These are phyloP conservation scores for Unio pictorum DNA, from an alignment of 2,888 invertebrate species.

Conservation along the genomic window DNA sequence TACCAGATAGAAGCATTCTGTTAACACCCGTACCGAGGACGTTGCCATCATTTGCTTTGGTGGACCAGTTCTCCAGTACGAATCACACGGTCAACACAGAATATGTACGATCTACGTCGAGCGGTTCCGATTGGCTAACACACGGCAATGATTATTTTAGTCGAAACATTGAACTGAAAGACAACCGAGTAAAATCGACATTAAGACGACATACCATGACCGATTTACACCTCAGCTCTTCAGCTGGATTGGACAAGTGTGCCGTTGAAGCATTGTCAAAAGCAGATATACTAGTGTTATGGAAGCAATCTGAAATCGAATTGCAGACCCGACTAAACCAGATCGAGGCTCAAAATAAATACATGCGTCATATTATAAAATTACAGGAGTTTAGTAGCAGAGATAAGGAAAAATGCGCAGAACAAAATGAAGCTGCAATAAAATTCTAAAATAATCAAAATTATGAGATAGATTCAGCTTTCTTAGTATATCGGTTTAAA, in stretches of 20 bases:
- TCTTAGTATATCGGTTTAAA: no score
- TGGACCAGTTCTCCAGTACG: neutral
- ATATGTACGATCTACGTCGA: no score
- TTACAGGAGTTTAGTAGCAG: constrained; percentile 12
- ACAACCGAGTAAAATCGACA: constrained; percentile 59
- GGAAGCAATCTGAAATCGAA: constrained; percentile 85
- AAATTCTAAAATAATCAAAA: no score
- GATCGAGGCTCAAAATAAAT: constrained; percentile 37
- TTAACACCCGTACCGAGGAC: neutral
- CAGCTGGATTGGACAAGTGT: constrained; percentile 48
- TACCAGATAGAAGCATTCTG: no score
- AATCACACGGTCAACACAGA: no score
- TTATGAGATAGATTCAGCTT: no score
- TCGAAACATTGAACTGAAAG: constrained; percentile 28
- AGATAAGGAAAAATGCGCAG: neutral
- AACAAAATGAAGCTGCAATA: no score
- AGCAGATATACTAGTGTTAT: constrained; percentile 83
- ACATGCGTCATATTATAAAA: constrained; percentile 25
- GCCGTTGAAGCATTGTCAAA: constrained; percentile 77
- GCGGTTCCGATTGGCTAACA: neutral
- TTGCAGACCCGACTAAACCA: constrained; percentile 79
- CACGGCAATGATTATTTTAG: neutral
- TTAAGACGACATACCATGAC: constrained; percentile 56
- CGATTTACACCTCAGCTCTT: constrained; percentile 35
- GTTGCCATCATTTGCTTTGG: constrained; percentile 2